A percentile compares a stretch with the other conserved stretches of the same genome.
Evolutionary conservation across 2,113 vertebrate species (phyloP).

Genomic region (Chloroceryle aenea): DNA sequence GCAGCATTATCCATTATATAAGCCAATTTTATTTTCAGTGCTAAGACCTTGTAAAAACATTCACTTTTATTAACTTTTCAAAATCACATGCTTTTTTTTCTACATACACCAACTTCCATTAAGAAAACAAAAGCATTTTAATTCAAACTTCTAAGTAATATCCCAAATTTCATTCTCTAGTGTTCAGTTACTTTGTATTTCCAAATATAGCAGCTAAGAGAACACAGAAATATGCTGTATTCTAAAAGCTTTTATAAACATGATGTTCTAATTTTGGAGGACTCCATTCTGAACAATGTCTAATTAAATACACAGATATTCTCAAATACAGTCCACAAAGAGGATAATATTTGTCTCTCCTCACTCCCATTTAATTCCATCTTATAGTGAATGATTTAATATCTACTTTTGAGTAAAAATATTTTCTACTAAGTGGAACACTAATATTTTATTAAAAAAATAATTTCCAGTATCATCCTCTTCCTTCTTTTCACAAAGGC

Average conservation of each 20-base stretch:
- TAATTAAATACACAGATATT: conserved; percentile 51
- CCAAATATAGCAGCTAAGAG: conserved; percentile 48
- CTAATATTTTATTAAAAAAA: neutral
- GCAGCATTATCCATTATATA: neutral
- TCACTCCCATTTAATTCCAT: neutral
- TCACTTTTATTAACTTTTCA: neutral
- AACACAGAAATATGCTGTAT: conserved; percentile 19
- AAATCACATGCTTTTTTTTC: neutral
- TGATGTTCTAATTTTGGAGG: conserved; percentile 60
- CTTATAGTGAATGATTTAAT: neutral
- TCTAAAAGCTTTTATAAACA: conserved; percentile 61
- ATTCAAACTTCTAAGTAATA: neutral
- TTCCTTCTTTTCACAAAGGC: neutral
- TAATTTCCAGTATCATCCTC: neutral
- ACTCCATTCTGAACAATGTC: conserved; percentile 28
- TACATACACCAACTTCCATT: neutral
- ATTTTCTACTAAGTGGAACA: neutral
- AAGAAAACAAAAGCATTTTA: neutral
- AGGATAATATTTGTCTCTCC: neutral
- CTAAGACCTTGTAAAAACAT: neutral
- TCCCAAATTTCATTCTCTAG: neutral
- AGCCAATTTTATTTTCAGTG: neutral
- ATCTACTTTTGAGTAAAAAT: conserved; percentile 17
- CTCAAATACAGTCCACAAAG: neutral
- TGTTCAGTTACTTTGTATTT: neutral